Conservation (phyloP, 2,888 invertebrate genomes). For the Terebella lapidaria region DNA sequence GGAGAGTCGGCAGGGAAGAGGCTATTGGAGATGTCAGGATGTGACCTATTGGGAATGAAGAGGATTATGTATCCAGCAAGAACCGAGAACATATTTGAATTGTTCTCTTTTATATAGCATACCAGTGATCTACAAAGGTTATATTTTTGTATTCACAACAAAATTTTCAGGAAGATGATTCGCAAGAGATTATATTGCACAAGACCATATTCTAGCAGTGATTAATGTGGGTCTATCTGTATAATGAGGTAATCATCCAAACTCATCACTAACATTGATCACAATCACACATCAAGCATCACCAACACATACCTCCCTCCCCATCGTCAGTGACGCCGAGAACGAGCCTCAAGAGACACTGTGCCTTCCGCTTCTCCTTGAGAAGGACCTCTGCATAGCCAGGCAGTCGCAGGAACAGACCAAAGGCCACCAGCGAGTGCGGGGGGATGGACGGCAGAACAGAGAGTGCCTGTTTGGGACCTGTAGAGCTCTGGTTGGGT, state of each 20-base stretch:
- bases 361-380: slow-evolving; percentile 73
- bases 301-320: slow-evolving; percentile 71
- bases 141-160: too few species aligned
- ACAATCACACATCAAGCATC: too few species aligned
- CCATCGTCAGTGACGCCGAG: slow-evolving; percentile 88
- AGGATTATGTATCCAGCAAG: too few species aligned
- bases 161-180: too few species aligned
- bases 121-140: too few species aligned
- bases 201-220: too few species aligned
- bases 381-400: slow-evolving; percentile 86
- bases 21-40: slow-evolving; percentile 69
- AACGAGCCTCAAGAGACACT: slow-evolving; percentile 78
- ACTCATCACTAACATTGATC: too few species aligned
- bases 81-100: too few species aligned
- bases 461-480: background rate
- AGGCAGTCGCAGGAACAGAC: slow-evolving; percentile 79
- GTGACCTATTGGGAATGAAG: slow-evolving; percentile 59
- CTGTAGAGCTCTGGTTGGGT: slow-evolving; percentile 6
- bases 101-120: too few species aligned
- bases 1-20: slow-evolving; percentile 61
- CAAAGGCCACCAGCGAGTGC: slow-evolving; percentile 86
- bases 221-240: too few species aligned
- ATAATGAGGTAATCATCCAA: too few species aligned
- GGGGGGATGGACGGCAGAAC: slow-evolving; percentile 60
- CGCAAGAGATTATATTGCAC: too few species aligned